Base-by-base conservation (phyloP, 2,113 vertebrate species). In the Puma concolor region DNA sequence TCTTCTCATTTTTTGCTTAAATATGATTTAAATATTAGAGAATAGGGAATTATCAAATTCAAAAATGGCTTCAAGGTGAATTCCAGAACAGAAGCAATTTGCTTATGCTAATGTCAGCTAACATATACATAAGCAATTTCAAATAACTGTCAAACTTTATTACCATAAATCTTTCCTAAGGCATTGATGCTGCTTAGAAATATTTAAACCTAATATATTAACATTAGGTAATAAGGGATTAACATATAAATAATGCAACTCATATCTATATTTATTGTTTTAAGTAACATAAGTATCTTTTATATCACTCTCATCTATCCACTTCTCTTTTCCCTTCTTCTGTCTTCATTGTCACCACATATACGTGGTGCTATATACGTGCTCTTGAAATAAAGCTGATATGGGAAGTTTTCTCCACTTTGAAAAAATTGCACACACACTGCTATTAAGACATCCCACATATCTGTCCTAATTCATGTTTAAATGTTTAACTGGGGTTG, bases 141-240 rank as follows among this genome's bases (percentile, higher is more conserved):
- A 97, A 98, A 84, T 79, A 95, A 93, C 95, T 97, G 72, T 84
- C 94, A 97, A 98, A 96, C 36, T 89, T 52, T 60, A 97, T 97
- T 96, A 98, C 19, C 5, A 94, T 98, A 97, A 96, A 83, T 89
- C n/a, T 96, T 98, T 98, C 96, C 81, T 66, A 63, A 96, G 88
- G 92, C 79, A 91, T 6, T 84, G 88, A 96, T 67, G 83, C 36
- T 82, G 85, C 97, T 97, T 90, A 92, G 74, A 98, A 97, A 72
- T 41, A 31, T 81, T 95, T 97, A 82, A 91, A 96, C 12, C 97
- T 98, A 94, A 86, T 57, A 64, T 63, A 74, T 97, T 98, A 96
- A 96, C 92, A 96, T 95, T 52, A 64, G 86, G 36, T 82, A 95
- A 50, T 95, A 90, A 88, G 21, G 36, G 41, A 77, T 92, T 97